A percentile compares a stretch with the other conserved stretches of the same genome.
These are phyloP conservation scores for Heliconius hermathena DNA, from an alignment of 1,140 invertebrate genomes.

Conservation along the genomic window DNA sequence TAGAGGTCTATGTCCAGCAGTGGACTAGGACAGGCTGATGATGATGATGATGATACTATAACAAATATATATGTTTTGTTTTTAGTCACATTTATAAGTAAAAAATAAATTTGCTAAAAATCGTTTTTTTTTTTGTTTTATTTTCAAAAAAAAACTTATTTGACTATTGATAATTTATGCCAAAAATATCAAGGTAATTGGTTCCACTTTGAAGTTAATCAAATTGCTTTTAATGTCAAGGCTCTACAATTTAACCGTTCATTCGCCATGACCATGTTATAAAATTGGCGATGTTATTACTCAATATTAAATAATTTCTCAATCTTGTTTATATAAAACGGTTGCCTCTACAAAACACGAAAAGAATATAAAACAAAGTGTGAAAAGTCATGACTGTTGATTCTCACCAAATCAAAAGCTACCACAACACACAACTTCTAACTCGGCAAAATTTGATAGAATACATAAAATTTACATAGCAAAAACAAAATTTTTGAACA, in stretches of 20 bases:
- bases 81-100: too few species aligned
- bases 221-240: constrained; percentile 28
- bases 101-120: too few species aligned
- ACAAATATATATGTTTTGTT: too few species aligned
- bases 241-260: constrained; percentile 28
- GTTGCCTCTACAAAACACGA: neutral
- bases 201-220: constrained; percentile 7
- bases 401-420: neutral
- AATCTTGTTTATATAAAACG: neutral
- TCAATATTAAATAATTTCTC: neutral
- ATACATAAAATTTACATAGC: constrained; percentile 39
- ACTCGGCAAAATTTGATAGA: constrained; percentile 31
- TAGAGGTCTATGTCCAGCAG: too few species aligned
- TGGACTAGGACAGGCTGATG: too few species aligned
- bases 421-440: neutral
- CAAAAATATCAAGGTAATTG: neutral
- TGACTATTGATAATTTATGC: neutral
- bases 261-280: constrained; percentile 29
- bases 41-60: too few species aligned
- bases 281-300: constrained; percentile 10
- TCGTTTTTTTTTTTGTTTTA: neutral
- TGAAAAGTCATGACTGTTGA: neutral
- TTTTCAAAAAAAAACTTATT: neutral
- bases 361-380: neutral
- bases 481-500: constrained; percentile 38